Conservation (phyloP, 2,888 invertebrate species). For the Iphiclides podalirius region DNA sequence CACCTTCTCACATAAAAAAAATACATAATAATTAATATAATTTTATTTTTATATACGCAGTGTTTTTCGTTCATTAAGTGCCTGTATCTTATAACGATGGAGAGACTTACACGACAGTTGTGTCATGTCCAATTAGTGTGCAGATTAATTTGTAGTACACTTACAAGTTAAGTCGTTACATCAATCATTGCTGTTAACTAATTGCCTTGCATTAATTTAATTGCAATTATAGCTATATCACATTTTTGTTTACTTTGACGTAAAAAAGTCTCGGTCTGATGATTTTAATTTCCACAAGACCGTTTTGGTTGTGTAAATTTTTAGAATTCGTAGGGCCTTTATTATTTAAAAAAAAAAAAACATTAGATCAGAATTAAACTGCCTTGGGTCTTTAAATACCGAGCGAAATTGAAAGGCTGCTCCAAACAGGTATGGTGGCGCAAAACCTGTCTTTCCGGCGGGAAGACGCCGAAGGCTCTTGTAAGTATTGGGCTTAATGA, state of each 20-base stretch:
- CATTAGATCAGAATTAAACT: conserved; percentile 1
- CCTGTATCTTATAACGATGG: not conserved
- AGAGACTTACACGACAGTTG: not conserved
- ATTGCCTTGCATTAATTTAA: not conserved
- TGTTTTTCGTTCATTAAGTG: too few relatives aligned
- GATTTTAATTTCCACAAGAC: too few relatives aligned
- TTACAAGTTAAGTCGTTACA: not conserved
- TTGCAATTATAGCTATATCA: not conserved
- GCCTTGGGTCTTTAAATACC: conserved; percentile 7
- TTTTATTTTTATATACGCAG: too few relatives aligned
- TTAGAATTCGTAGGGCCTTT: not conserved
- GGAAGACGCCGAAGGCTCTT: conserved; percentile 18
- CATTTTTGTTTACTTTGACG: not conserved
- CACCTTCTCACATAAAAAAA: too few relatives aligned
- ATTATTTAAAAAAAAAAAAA: not conserved
- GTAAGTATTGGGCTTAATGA: conserved; percentile 16
- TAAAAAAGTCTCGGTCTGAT: too few relatives aligned
- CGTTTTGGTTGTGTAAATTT: not conserved
- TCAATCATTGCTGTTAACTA: not conserved
- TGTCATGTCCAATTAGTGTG: not conserved
- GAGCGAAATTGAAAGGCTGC: conserved; percentile 18
- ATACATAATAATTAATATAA: too few relatives aligned
- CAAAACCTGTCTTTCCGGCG: conserved; percentile 21
- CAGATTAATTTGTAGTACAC: not conserved
- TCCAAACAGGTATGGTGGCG: conserved; percentile 18